Conservation (phyloP, 2,888 invertebrate species). For the Bedellia somnulentella region DNA sequence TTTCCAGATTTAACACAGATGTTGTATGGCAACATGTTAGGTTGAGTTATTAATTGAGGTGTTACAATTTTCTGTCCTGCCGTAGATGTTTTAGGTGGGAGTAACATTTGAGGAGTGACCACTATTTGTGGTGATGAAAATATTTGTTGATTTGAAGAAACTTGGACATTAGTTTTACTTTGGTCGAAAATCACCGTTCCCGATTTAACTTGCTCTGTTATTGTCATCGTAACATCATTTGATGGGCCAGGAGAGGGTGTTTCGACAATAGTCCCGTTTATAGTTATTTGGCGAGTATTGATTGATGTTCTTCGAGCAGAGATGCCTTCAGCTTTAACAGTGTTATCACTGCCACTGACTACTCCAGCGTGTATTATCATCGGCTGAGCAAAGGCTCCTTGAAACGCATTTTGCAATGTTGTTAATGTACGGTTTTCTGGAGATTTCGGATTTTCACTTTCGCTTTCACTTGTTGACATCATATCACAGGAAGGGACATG, state of each 20-base stretch:
- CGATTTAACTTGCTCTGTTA: constrained; percentile 52
- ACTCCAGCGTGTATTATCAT: constrained; percentile 52
- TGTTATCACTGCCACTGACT: constrained; percentile 44
- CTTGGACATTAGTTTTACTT: constrained; percentile 44
- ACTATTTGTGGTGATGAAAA: constrained; percentile 53
- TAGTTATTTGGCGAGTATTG: constrained; percentile 54
- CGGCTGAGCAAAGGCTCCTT: constrained; percentile 51
- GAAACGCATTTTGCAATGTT: constrained; percentile 52
- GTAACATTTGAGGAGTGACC: constrained; percentile 51
- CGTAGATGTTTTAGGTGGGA: constrained; percentile 45
- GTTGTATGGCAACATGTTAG: constrained; percentile 44
- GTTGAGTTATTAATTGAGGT: constrained; percentile 48
- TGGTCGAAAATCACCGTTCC: constrained; percentile 52
- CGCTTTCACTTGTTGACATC: constrained; percentile 80
- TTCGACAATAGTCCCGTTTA: constrained; percentile 55
- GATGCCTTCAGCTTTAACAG: constrained; percentile 50
- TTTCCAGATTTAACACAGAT: constrained; percentile 52
- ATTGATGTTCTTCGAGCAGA: constrained; percentile 51
- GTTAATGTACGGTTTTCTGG: constrained; percentile 55
- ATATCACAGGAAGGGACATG: constrained; percentile 78
- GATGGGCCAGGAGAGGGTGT: constrained; percentile 54
- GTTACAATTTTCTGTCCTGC: constrained; percentile 40
- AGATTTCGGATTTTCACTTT: constrained; percentile 69
- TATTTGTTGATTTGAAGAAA: constrained; percentile 45
- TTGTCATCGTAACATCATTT: constrained; percentile 54